Conservation (phyloP, 1,140 invertebrate species). For the Cyrtorhinus lividipennis region DNA sequence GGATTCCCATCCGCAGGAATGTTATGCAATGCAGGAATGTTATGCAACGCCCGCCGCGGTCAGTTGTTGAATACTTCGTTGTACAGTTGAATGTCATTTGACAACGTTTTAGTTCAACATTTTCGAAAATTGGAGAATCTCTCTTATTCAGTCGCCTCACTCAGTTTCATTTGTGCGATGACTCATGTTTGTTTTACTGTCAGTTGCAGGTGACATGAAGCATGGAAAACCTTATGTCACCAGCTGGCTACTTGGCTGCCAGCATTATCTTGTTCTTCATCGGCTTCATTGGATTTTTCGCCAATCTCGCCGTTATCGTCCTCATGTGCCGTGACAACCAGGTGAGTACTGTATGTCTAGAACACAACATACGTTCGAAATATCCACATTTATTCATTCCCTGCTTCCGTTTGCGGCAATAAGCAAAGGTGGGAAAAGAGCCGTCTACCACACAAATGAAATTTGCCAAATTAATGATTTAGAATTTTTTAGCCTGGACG, state of each 20-base stretch:
- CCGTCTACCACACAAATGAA: too few species aligned
- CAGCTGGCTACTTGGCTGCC: constrained; percentile 37
- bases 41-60: too few species aligned
- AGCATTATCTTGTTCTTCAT: constrained; percentile 41
- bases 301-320: constrained; percentile 48
- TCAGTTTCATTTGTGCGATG: not conserved
- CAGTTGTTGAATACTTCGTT: too few species aligned
- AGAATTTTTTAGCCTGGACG: too few species aligned
- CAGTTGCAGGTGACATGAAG: not conserved
- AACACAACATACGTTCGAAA: too few species aligned
- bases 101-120: not conserved
- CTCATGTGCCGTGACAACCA: constrained; percentile 44
- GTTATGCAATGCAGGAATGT: too few species aligned
- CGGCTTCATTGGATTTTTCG: constrained; percentile 45
- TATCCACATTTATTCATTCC: too few species aligned
- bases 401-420: not conserved
- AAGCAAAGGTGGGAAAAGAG: not conserved
- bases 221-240: constrained; percentile 29
- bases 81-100: too few species aligned
- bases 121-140: not conserved
- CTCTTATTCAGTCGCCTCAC: not conserved
- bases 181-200: not conserved
- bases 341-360: constrained; percentile 30
- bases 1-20: too few species aligned
- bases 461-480: too few species aligned